phyloP scores from a whole-genome alignment of 1,140 invertebrate species.

The Papilio glaucus region DNA sequence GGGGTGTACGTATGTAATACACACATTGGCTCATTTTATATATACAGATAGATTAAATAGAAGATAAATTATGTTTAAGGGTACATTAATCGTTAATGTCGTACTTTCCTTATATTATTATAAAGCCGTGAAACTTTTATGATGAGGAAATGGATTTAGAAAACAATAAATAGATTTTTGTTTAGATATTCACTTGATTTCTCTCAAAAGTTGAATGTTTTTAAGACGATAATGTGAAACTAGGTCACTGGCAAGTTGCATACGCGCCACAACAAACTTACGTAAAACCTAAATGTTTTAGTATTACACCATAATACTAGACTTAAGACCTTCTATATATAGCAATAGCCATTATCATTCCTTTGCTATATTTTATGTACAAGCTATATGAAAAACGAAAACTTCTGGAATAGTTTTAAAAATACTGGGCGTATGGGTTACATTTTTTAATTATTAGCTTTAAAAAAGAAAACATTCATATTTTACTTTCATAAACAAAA shows the following conservation, averaged over 20 bases:
- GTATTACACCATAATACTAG: conserved; percentile 33
- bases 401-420: background rate
- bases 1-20: too few relatives aligned
- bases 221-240: conserved; percentile 29
- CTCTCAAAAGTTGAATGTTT: conserved; percentile 29
- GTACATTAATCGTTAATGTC: too few relatives aligned
- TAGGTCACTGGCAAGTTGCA: conserved; percentile 36
- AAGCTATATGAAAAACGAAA: background rate
- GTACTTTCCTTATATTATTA: background rate
- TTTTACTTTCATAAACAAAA: background rate
- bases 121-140: background rate
- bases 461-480: background rate
- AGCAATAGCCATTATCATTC: conserved; percentile 15
- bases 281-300: conserved; percentile 35
- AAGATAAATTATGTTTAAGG: too few relatives aligned
- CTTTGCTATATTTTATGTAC: background rate
- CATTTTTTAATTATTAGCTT: background rate
- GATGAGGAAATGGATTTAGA: background rate
- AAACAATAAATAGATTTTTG: background rate
- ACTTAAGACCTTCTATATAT: conserved; percentile 26
- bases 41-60: too few relatives aligned
- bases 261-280: conserved; percentile 36
- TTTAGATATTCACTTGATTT: conserved; percentile 10
- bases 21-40: too few relatives aligned
- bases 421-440: too few relatives aligned